These are phyloP conservation scores for Dichetophora obliterata DNA, from an alignment of 2,888 invertebrate species.

Conservation along the genomic window DNA sequence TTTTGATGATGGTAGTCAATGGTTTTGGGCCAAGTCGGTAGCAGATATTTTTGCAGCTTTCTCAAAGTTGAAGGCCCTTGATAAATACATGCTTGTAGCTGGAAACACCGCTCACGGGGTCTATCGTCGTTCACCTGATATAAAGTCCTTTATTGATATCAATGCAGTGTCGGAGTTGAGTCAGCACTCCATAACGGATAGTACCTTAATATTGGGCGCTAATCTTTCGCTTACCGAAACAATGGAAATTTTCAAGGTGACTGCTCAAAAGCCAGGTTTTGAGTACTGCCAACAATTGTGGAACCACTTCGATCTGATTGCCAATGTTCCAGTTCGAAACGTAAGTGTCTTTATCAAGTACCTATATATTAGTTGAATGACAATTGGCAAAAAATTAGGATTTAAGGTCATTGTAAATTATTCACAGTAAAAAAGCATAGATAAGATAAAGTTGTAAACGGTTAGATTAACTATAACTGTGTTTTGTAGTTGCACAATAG, in stretches of 20 bases:
- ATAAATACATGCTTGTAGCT: constrained; percentile 76
- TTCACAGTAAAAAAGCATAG: constrained; percentile 47
- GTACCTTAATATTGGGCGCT: constrained; percentile 55
- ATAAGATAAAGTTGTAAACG: too few relatives aligned
- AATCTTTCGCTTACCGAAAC: constrained; percentile 72
- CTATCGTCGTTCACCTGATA: constrained; percentile 61
- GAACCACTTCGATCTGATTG: constrained; percentile 76
- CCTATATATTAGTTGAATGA: constrained; percentile 43
- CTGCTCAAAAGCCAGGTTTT: constrained; percentile 70
- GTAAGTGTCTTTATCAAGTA: constrained; percentile 69
- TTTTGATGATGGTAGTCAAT: constrained; percentile 58
- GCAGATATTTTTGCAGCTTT: constrained; percentile 63
- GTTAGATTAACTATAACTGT: too few relatives aligned
- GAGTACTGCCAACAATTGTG: constrained; percentile 71
- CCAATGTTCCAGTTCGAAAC: constrained; percentile 78
- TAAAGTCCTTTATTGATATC: constrained; percentile 76
- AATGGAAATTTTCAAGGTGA: constrained; percentile 70
- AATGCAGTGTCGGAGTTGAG: constrained; percentile 74
- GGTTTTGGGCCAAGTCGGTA: constrained; percentile 60
- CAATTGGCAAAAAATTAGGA: too few relatives aligned
- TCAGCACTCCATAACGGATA: constrained; percentile 62
- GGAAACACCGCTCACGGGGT: constrained; percentile 84
- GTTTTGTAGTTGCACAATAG: too few relatives aligned
- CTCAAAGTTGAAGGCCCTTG: constrained; percentile 56
- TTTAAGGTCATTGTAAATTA: constrained; percentile 42